phyloP scores from a whole-genome alignment of 2,797 vertebrate species.

The Halcyon leucocephala region DNA sequence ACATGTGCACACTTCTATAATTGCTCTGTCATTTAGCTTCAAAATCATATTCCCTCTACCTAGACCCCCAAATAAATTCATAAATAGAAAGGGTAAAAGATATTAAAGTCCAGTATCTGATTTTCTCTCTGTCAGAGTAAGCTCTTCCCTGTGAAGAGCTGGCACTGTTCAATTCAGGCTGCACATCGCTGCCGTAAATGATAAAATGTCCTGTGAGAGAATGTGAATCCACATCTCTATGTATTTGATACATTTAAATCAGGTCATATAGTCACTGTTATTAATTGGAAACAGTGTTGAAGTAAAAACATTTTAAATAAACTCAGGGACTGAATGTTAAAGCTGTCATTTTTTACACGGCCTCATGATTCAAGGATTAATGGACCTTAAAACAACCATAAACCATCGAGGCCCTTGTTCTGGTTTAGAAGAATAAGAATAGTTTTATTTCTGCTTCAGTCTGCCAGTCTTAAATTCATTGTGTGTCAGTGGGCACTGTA shows the following conservation, averaged over 20 bases:
- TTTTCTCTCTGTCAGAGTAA: neutral
- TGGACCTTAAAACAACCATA: constrained; percentile 83
- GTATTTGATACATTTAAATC: constrained; percentile 66
- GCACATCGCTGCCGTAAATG: neutral
- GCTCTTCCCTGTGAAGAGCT: neutral
- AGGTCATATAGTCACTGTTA: constrained; percentile 63
- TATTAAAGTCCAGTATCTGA: constrained; percentile 3
- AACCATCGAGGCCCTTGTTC: constrained; percentile 75
- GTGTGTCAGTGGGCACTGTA: constrained; percentile 78
- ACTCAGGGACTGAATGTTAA: constrained; percentile 74
- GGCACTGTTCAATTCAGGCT: neutral
- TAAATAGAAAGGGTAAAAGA: constrained; percentile 10
- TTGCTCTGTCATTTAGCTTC: neutral
- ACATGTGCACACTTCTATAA: neutral
- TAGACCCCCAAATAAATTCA: constrained; percentile 1
- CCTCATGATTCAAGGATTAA: constrained; percentile 85
- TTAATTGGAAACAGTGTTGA: constrained; percentile 78
- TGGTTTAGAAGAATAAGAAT: constrained; percentile 74
- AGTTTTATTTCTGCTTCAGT: constrained; percentile 70
- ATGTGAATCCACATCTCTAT: neutral
- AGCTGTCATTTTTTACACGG: constrained; percentile 81
- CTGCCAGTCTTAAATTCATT: constrained; percentile 75
- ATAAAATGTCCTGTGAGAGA: constrained; percentile 1
- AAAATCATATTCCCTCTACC: neutral
- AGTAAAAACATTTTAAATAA: constrained; percentile 81